Conservation (phyloP, 1,140 invertebrate species). For the Dinothrombium tinctorium region DNA sequence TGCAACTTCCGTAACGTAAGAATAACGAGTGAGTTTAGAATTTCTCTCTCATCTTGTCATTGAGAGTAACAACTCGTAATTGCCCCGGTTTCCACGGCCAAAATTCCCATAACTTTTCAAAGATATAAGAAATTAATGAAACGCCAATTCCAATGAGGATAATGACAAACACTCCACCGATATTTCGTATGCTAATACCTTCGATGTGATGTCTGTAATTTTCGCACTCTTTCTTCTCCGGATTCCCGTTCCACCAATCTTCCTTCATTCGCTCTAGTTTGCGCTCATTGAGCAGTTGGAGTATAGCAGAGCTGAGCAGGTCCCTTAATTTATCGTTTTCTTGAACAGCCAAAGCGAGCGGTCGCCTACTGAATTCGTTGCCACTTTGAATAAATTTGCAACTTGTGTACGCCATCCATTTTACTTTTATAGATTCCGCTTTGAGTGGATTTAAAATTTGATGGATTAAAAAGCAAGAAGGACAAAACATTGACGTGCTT, state of each 20-base stretch:
- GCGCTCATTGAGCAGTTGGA: slow-evolving; percentile 71
- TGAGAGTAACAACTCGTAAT: too few relatives aligned
- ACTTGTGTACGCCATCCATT: slow-evolving; percentile 57
- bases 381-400: slow-evolving; percentile 73
- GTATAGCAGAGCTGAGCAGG: slow-evolving; percentile 40
- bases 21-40: too few relatives aligned
- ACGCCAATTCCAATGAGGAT: background rate
- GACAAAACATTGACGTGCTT: too few relatives aligned
- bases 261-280: slow-evolving; percentile 78
- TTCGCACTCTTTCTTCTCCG: slow-evolving; percentile 41
- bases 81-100: too few relatives aligned
- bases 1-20: too few relatives aligned
- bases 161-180: slow-evolving; percentile 27
- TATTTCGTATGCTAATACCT: slow-evolving; percentile 89
- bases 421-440: slow-evolving; percentile 77
- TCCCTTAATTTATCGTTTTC: slow-evolving; percentile 60
- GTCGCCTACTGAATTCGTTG: slow-evolving; percentile 87
- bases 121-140: background rate
- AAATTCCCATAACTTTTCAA: background rate
- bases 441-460: too few relatives aligned
- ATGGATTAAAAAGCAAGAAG: too few relatives aligned
- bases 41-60: too few relatives aligned
- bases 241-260: slow-evolving; percentile 80
- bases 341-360: slow-evolving; percentile 85
- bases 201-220: slow-evolving; percentile 73